Evolutionary conservation across 1,140 invertebrate species (phyloP).

Genomic region (Drosophila bipectinata): DNA sequence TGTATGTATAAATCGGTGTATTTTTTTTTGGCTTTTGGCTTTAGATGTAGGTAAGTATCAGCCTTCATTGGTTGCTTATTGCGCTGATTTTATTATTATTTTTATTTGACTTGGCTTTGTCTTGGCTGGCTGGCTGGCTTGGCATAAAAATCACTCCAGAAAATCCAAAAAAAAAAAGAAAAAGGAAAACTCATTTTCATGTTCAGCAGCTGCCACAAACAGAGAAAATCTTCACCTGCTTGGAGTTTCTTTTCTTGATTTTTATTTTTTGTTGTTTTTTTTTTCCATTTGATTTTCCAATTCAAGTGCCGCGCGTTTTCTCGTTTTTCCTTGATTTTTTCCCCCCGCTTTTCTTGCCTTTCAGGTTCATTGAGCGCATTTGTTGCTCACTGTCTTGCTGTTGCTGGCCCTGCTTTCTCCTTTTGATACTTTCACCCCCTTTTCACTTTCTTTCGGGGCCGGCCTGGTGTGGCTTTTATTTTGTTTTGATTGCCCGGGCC

Average conservation of each 20-base stretch:
- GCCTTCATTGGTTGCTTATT: conserved; percentile 74
- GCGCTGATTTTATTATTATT: conserved; percentile 81
- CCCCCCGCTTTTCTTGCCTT: conserved; percentile 49
- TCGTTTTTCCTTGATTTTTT: conserved; percentile 19
- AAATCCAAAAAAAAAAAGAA: conserved; percentile 63
- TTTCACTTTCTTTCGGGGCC: conserved; percentile 4
- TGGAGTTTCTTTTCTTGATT: conserved; percentile 19
- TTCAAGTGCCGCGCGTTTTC: conserved; percentile 43
- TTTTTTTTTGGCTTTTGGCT: not conserved
- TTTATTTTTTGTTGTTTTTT: conserved; percentile 16
- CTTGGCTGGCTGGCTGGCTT: conserved; percentile 1
- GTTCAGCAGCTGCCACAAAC: conserved; percentile 71
- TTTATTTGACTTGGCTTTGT: conserved; percentile 60
- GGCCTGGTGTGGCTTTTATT: conserved; percentile 28
- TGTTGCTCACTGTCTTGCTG: conserved; percentile 44
- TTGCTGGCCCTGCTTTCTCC: not conserved
- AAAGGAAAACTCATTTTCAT: conserved; percentile 78
- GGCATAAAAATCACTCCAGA: conserved; percentile 30
- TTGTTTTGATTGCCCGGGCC: conserved; percentile 43
- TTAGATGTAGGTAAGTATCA: not conserved
- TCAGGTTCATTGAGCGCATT: conserved; percentile 77
- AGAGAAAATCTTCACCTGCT: conserved; percentile 22
- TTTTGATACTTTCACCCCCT: not conserved
- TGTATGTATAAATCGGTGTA: conserved; percentile 53
- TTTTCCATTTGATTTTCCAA: conserved; percentile 81